Evolutionary conservation across 30 jellyfish, hydroid and myxozoan species (phyloP), one percentile per base, ranked within the genome.

Genomic region (Aurelia aurita): DNA sequence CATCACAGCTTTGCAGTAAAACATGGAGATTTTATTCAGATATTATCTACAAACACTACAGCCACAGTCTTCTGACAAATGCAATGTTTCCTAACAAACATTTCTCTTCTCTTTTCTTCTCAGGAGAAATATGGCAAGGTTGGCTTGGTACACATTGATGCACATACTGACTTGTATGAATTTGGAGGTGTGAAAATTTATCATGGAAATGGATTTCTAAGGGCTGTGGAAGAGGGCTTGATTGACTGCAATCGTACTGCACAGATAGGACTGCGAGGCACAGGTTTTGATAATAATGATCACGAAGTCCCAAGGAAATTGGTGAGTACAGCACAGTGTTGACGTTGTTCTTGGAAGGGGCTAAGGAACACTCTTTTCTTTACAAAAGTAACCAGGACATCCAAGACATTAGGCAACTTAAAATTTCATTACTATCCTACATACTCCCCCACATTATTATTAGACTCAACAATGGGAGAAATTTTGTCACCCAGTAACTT

Each of bases 61-160:
- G 2, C 47, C 12, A 35, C 51, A 6, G 9, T 39, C 9, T 39
- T 39, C 51, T 39, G 15, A 39, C 16, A 39, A 39, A 39, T 7
- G 51, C 51, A 2, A 39, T 39, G 51, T 9, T 15, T 39, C 51
- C 51, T 7, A 6, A 1, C 51, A 39, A 14, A 39, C 7, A 39
- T 15, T 7, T 14, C 9, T 39, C 51, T 8, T 34, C 46, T 34
- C 14, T 39, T 6, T 9, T 39, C 15, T 54, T 10, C 28, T n/a
- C 44, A 67, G 90, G 90, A 91, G 75, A 91, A 91, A 55, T 86
- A 91, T 67, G 98, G 98, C 75, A 75, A 78, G 39, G 96, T 91
- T 16, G 94, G 96, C 25, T 57, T 91, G 84, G 74, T 91, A 1
- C 98, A 91, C 64, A 73, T 91, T 28, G 98, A 91, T 85, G 96